Evolutionary conservation across 2,888 invertebrate genomes (phyloP).

Genomic region (Drosophila prostipennis): DNA sequence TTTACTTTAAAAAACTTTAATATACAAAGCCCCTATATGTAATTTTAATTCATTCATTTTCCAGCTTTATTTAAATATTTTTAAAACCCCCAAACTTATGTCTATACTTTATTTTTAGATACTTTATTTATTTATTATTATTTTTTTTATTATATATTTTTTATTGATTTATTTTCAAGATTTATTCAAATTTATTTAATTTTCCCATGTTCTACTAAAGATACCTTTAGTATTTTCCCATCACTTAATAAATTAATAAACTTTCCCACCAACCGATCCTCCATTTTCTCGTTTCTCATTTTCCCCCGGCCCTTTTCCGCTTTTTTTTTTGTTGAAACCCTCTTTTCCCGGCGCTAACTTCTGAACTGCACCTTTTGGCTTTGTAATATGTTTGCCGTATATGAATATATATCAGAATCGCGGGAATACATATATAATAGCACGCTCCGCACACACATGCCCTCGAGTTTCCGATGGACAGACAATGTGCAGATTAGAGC

Average conservation of each 20-base stretch:
- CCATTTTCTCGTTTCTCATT: constrained; percentile 1
- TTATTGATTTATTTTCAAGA: too few relatives aligned
- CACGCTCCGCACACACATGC: constrained; percentile 45
- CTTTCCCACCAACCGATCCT: constrained; percentile 3
- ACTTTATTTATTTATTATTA: too few relatives aligned
- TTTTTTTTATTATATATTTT: background rate
- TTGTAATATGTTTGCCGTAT: constrained; percentile 18
- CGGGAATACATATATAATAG: constrained; percentile 42
- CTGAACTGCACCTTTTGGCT: constrained; percentile 61
- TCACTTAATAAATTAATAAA: background rate
- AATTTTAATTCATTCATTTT: too few relatives aligned
- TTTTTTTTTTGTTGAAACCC: constrained; percentile 1
- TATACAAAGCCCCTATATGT: too few relatives aligned
- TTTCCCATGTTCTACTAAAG: too few relatives aligned
- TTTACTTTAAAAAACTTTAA: too few relatives aligned
- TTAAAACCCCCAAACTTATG: too few relatives aligned
- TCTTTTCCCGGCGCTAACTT: constrained; percentile 31
- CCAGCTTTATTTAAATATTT: too few relatives aligned
- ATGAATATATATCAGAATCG: background rate
- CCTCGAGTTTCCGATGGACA: constrained; percentile 59
- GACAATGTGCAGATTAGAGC: constrained; percentile 73
- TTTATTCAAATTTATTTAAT: too few relatives aligned
- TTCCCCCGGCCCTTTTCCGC: too few relatives aligned
- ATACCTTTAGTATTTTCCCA: too few relatives aligned
- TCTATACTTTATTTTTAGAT: too few relatives aligned